Evolutionary conservation across 2,113 vertebrate genomes (phyloP), one percentile per base, ranked within the genome.

Genomic region (Catharus bicknelli): DNA sequence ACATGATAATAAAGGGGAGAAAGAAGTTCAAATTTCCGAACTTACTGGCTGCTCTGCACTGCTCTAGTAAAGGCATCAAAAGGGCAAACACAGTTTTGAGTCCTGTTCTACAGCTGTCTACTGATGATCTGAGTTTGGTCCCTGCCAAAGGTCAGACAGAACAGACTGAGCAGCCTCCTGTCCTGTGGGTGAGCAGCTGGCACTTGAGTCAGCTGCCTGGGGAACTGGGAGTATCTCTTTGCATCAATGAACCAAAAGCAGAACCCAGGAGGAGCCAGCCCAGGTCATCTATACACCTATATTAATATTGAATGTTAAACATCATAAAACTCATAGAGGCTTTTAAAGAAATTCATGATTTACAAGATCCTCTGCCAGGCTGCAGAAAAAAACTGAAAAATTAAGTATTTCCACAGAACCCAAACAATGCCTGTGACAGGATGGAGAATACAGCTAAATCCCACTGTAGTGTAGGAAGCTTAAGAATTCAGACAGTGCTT

Each of bases 351-450:
- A 59, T 34, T 40, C 27, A 22, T 58, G 34, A 47, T 90, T 84
- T 79, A 59, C 32, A 87, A 34, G 32, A 47, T 57, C 29, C 16
- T 83, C 21, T 1, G 0, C n/a, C 74, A 90, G 15, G 27, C 75
- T 94, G 40, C 63, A 86, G 78, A 87, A 73, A 42, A 79, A 93
- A 92, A 36, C 34, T 36, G 29, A 89, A 94, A 89, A 87, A 50
- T 7, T 43, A 11, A 63, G 23, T 84, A 22, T 79, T 91, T 73
- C 82, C 70, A 85, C 42, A 88, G 75, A 90, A 73, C 25, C 12
- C 30, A 67, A 64, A 78, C 27, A 64, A 58, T 30, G 45, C 13
- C 50, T 90, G 42, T 77, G 78, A 76, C 20, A 68, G 42, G 58
- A 87, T 11, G 50, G 27, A 83, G 42, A 63, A 57, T 11, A 66